Evolutionary conservation across 1,140 invertebrate species (phyloP).

Genomic region (Polypedilum pembai): DNA sequence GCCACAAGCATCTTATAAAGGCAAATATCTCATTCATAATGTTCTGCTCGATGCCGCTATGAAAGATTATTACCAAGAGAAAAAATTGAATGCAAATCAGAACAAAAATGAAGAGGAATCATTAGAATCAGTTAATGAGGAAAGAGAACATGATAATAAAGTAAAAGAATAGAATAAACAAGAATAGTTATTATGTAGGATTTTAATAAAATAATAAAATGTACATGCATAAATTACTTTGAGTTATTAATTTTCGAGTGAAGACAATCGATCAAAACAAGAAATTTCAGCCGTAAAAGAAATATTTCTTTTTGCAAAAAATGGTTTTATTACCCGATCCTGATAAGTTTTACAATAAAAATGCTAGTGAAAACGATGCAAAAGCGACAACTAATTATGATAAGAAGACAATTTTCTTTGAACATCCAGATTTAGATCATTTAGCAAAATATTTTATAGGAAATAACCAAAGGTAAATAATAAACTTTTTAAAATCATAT

Average conservation of each 20-base stretch:
- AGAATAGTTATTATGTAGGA: background rate
- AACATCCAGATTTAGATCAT: constrained; percentile 48
- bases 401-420: constrained; percentile 39
- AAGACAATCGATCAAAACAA: no score
- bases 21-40: constrained; percentile 61
- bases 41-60: constrained; percentile 64
- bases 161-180: background rate
- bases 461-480: constrained; percentile 43
- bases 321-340: constrained; percentile 27
- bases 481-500: background rate
- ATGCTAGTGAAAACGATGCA: no score
- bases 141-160: background rate
- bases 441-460: constrained; percentile 59
- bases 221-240: no score
- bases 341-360: background rate
- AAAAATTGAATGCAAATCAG: background rate
- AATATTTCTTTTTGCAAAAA: background rate
- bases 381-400: background rate
- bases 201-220: background rate
- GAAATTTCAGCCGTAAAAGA: no score
- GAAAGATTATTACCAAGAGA: constrained; percentile 44
- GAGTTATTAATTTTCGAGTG: no score
- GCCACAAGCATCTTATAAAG: constrained; percentile 46
- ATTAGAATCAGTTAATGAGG: background rate
- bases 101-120: background rate